Conservation (phyloP, 1,140 invertebrate species). For the Drosophila parvula region DNA sequence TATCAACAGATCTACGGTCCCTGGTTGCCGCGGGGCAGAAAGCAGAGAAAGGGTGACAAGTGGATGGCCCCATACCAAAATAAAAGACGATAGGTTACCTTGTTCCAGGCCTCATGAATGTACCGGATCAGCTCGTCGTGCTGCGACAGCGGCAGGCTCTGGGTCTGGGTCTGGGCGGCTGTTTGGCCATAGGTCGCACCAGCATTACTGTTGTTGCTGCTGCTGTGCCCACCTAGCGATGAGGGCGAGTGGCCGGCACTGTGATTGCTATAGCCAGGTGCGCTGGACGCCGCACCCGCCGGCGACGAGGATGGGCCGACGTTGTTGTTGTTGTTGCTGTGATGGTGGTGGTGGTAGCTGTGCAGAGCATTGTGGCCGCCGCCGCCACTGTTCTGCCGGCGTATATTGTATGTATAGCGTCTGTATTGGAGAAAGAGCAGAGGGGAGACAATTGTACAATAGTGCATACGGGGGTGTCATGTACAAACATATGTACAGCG, state of each 20-base stretch:
- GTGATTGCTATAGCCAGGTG: conserved; percentile 66
- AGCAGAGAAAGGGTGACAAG: conserved; percentile 17
- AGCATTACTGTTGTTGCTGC: conserved; percentile 34
- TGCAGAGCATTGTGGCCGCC: conserved; percentile 52
- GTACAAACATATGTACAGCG: conserved; percentile 10
- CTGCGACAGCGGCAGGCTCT: conserved; percentile 72
- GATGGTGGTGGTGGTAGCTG: conserved; percentile 70
- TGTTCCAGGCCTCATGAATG: conserved; percentile 80
- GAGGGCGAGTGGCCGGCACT: conserved; percentile 61
- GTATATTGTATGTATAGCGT: conserved; percentile 76
- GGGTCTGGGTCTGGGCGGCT: neutral
- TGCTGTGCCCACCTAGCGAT: conserved; percentile 30
- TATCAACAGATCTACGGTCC: conserved; percentile 11
- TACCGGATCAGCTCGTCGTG: conserved; percentile 82
- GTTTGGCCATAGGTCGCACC: conserved; percentile 29
- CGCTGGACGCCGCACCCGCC: conserved; percentile 51
- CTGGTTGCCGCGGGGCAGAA: conserved; percentile 15
- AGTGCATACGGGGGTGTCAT: no score
- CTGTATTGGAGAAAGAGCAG: conserved; percentile 37
- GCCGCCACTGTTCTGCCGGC: conserved; percentile 60
- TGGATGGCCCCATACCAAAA: neutral
- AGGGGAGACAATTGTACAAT: neutral
- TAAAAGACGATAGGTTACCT: conserved; percentile 53
- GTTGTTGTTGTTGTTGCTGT: conserved; percentile 50
- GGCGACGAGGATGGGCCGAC: conserved; percentile 46